Evolutionary conservation across 2,113 vertebrate genomes (phyloP).

Genomic region (Fregetta grallaria): DNA sequence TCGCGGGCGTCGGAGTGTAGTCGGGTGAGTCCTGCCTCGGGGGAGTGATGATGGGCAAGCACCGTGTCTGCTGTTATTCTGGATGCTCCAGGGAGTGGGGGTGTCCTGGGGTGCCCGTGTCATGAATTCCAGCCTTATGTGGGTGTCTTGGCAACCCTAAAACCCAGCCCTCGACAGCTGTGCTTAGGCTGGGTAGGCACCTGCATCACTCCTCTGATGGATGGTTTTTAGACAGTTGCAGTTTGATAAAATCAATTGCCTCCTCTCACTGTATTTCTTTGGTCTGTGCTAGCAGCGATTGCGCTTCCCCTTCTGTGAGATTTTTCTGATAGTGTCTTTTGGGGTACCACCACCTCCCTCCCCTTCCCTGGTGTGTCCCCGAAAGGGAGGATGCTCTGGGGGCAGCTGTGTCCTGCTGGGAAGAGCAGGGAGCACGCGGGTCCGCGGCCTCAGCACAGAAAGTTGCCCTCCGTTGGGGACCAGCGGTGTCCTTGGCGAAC

Average conservation of each 20-base stretch:
- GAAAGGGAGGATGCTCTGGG: not conserved
- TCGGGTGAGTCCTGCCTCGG: accelerated
- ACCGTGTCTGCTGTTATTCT: not conserved
- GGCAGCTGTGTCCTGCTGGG: not conserved
- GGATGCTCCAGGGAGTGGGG: not conserved
- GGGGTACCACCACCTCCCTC: not conserved
- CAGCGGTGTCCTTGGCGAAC: not conserved
- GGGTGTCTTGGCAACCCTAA: not conserved
- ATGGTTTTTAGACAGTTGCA: accelerated
- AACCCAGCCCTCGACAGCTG: accelerated
- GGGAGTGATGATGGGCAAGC: not conserved
- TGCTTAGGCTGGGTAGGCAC: not conserved
- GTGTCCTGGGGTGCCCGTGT: not conserved
- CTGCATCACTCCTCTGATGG: not conserved
- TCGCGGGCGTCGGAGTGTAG: not conserved
- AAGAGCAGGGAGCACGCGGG: not conserved
- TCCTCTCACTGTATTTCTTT: not conserved
- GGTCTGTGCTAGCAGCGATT: not conserved
- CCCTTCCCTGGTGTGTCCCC: not conserved
- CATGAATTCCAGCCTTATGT: accelerated
- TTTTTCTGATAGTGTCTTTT: not conserved
- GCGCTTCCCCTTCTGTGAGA: not conserved
- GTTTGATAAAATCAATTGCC: not conserved
- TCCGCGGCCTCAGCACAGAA: not conserved
- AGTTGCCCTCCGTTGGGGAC: not conserved